Evolutionary conservation across 2,113 vertebrate genomes (phyloP), one percentile per base, ranked within the genome.

Genomic region (Morone saxatilis): DNA sequence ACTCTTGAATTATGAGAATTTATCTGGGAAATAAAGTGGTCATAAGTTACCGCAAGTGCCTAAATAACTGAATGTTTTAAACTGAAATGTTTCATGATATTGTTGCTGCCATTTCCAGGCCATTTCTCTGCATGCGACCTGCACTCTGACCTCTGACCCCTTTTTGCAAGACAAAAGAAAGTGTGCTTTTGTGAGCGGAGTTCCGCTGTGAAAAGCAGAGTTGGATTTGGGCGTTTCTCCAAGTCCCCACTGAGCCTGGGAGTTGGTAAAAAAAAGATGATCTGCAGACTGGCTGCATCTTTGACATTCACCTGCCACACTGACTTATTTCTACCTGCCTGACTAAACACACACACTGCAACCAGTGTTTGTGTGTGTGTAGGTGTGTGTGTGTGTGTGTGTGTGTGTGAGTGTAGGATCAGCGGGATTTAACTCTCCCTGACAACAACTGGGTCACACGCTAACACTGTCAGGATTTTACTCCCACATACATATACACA

Each of bases 401-500:
- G 36, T 68, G 54, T 60, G 48, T 54, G 76, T 76, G 51, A 56
- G 59, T 78, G 78, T 77, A 74, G 48, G 12, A 81, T 91, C 83
- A 88, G 84, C 73, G 72, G 80, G 88, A 84, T 83, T 91, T 90
- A 83, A 90, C 81, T 63, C 78, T 57, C 66, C 66, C 45, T 85
- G 85, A 89, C 86, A 86, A 82, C 83, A 88, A 81, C 84, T 84
- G 79, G 88, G 80, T 86, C 82, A 86, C 60, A 71, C 25, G 36
- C 67, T 84, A 81, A 86, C 78, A 63, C 67, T 74, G 50, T 80
- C 73, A 40, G 62, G 74, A 81, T 53, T 72, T 71, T 17, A 76
- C 76, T 61, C 77, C 59, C 45, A 51, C 16, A 36, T 22, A 40
- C 51, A 71, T 43, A 65, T 54, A 57, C 45, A 51, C 60, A 77